phyloP scores from a whole-genome alignment of 2,113 vertebrate genomes.

The Tapirus terrestris region DNA sequence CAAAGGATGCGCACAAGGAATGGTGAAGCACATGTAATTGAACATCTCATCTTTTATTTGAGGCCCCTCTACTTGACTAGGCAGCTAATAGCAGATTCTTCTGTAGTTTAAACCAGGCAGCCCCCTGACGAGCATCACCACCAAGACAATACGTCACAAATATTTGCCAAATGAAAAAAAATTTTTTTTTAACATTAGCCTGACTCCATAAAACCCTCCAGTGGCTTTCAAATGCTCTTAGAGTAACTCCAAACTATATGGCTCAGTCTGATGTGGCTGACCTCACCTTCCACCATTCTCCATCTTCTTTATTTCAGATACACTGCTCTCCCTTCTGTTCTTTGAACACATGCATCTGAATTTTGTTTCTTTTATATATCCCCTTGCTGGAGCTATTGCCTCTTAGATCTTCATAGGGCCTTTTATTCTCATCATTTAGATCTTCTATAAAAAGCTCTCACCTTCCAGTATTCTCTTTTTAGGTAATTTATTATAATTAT shows the following conservation, averaged over 20 bases:
- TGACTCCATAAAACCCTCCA: neutral
- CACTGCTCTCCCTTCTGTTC: neutral
- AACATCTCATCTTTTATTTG: neutral
- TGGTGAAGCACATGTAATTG: fast-evolving
- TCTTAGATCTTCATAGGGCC: neutral
- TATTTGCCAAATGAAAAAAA: neutral
- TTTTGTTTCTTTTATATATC: neutral
- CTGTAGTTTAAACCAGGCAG: neutral
- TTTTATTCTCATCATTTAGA: neutral
- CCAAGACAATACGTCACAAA: neutral
- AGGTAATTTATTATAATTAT: neutral
- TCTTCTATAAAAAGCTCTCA: neutral
- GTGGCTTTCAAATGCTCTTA: neutral
- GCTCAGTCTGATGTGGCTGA: neutral
- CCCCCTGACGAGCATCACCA: neutral
- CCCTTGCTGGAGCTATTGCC: neutral
- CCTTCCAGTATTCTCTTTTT: neutral
- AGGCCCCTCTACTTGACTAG: neutral
- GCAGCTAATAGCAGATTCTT: neutral
- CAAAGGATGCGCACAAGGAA: neutral
- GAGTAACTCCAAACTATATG: neutral
- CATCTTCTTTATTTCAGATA: neutral
- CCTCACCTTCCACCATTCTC: neutral
- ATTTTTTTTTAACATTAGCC: neutral
- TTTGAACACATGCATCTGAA: neutral